These are phyloP conservation scores for Phataginus tricuspis DNA, from an alignment of 2,797 vertebrate genomes.

Conservation along the genomic window DNA sequence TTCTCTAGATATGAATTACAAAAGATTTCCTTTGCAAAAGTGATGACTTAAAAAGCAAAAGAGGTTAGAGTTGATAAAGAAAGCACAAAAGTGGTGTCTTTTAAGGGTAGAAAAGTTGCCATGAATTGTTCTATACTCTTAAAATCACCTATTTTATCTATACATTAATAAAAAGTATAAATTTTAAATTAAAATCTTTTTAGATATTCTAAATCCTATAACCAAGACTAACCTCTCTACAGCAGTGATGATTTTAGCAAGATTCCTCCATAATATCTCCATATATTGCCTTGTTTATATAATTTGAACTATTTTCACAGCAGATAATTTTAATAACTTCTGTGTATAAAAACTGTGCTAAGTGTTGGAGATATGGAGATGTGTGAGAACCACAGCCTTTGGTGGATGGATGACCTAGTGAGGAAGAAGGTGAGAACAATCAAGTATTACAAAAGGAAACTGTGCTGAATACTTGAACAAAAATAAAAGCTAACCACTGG, in stretches of 20 bases:
- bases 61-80: background rate
- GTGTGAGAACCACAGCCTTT: background rate
- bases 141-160: background rate
- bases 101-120: background rate
- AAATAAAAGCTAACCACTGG: background rate
- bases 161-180: background rate
- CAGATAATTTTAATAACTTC: background rate
- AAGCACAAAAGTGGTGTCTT: background rate
- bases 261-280: background rate
- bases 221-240: background rate
- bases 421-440: background rate
- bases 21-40: conserved; percentile 22
- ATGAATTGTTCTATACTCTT: background rate
- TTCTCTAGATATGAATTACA: conserved; percentile 59
- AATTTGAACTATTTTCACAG: background rate
- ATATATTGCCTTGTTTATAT: background rate
- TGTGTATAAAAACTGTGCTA: background rate
- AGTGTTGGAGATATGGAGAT: background rate
- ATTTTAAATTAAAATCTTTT: background rate
- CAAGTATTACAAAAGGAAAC: background rate
- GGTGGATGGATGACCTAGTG: no score
- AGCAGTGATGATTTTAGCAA: background rate
- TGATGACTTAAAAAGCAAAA: conserved; percentile 41
- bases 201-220: background rate
- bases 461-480: background rate